Conservation (phyloP, 2,888 invertebrate species). For the Eupithecia subumbrata region DNA sequence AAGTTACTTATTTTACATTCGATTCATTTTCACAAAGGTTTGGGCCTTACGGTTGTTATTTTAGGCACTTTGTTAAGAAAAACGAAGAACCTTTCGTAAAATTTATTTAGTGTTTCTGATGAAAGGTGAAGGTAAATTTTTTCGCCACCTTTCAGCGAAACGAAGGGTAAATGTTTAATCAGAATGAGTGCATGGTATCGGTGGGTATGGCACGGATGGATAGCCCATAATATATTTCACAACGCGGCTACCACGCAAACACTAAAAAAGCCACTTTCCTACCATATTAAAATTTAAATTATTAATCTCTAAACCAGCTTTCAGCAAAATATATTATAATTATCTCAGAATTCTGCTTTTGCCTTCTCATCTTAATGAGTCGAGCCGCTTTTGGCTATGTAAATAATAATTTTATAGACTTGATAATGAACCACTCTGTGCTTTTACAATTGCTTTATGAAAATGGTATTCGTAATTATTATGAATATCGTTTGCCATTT, state of each 20-base stretch:
- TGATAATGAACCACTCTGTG: not conserved
- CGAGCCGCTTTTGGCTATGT: not conserved
- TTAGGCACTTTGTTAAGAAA: not conserved
- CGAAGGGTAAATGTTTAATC: conserved; percentile 9
- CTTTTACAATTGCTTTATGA: not conserved
- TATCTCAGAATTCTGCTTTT: not conserved
- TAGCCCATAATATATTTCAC: not conserved
- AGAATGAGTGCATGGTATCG: conserved; percentile 4
- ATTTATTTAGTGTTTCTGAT: not conserved
- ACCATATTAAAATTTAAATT: not conserved
- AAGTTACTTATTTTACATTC: not conserved
- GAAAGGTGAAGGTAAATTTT: not conserved
- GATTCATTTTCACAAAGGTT: not conserved
- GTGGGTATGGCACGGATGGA: not conserved
- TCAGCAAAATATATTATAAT: conserved; percentile 4
- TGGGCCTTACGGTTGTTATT: not conserved
- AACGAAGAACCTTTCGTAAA: not conserved
- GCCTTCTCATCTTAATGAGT: conserved; percentile 1
- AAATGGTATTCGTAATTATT: not conserved
- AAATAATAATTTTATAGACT: conserved; percentile 3
- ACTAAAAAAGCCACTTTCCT: not conserved
- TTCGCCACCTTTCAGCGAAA: not conserved
- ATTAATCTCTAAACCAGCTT: conserved; percentile 3
- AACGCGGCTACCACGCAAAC: not conserved
- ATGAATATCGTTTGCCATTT: too few species aligned